Base-by-base conservation (phyloP, 2,113 vertebrate genomes). In the Acrocephalus arundinaceus region DNA sequence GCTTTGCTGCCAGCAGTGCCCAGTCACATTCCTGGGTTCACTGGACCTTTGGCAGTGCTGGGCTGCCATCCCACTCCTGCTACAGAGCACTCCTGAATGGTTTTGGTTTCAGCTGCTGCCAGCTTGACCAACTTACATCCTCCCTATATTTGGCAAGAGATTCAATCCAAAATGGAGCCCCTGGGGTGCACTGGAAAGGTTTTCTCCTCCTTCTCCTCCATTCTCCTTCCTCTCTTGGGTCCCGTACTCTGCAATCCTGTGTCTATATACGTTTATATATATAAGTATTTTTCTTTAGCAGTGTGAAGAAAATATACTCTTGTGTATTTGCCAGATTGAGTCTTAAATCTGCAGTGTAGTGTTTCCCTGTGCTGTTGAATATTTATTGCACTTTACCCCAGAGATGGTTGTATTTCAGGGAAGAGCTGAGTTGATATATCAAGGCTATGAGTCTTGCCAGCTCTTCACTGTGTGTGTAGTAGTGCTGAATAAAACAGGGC, bases 301-400 rank as follows among this genome's bases (percentile, higher is more conserved):
- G 76, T 33, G 68, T 87, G 88, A 92, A 84, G 79, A 93, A 93
- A 94, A 96, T 91, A 90, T 15, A 92, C 85, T 95, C 88, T 61
- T 68, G 85, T 88, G 79, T 88, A 89, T 95, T 95, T 95, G 61
- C 80, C 93, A 96, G 93, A 90, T 73, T 93, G 88, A 92, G 85
- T 80, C 76, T 94, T 96, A 96, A 96, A 95, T 95, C 92, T 95
- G 90, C 72, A 65, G 45, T 33, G 76, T 87, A 75, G 92, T 82
- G 85, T 92, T 96, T 93, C 76, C 65, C 85, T 78, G 63, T 41
- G 61, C 87, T 95, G 57, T 71, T 95, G 92, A 94, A 95, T 96
- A 96, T 96, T 96, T 96, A 95, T 96, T 83, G 54, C 4, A 7
- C 73, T 88, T 92, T 93, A 87, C 84, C 80, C 86, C 54, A 90